phyloP scores from a whole-genome alignment of 35 echinoderm and acorn worm species.

The Holothuria glaberrima region DNA sequence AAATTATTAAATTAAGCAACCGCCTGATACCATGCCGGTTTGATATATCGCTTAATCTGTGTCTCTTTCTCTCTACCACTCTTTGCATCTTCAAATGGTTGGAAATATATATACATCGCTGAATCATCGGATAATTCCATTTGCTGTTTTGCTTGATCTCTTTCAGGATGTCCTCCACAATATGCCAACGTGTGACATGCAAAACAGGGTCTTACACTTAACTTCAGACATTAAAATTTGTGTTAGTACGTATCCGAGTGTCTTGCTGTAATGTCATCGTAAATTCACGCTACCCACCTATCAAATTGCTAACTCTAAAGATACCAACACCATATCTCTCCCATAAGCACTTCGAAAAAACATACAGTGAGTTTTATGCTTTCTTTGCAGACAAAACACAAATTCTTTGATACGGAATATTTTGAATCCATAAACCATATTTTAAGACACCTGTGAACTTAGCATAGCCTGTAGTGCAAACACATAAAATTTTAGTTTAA shows the following conservation, averaged over 20 bases:
- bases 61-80: no score
- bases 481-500: conserved; percentile 47
- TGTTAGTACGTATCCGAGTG: not conserved
- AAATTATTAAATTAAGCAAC: no score
- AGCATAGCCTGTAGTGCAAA: conserved; percentile 21
- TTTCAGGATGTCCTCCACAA: no score
- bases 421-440: conserved; percentile 36
- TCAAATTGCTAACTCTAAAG: conserved; percentile 5
- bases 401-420: conserved; percentile 29
- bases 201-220: no score
- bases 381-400: conserved; percentile 39
- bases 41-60: no score
- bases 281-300: not conserved
- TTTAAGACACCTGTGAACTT: conserved; percentile 45
- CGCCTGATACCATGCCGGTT: no score
- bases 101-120: no score
- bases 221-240: no score
- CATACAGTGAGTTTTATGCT: conserved; percentile 11
- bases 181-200: no score
- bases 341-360: not conserved
- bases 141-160: no score
- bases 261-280: conserved; percentile 36
- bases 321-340: not conserved
- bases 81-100: no score
- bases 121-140: no score